Evolutionary conservation across 2,888 invertebrate species (phyloP), one percentile per base, ranked within the genome.

Genomic region (Oscheius sp.): DNA sequence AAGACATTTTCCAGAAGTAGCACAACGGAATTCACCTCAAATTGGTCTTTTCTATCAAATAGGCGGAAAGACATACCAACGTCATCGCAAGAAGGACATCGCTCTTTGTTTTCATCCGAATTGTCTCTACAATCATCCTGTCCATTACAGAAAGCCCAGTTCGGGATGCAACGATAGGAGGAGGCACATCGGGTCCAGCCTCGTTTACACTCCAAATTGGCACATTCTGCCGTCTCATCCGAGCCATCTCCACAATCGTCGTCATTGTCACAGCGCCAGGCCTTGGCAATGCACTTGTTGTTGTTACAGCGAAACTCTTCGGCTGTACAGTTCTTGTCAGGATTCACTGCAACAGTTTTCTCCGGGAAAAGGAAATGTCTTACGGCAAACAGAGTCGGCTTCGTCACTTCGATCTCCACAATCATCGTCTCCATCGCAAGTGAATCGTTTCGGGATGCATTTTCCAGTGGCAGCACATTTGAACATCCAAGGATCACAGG

Each of bases 91-190:
- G 91, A 90, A 0, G 95, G 95, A 45, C 79, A 80, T 8, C 73
- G 65, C 39, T 78, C 75, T 64, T 74, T 75, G 87, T 80, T 75
- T 52, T 98, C 97, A 86, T 98, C 97, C 31, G 94, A 94, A 69
- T 93, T 93, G 86, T 97, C 97, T 3, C 88, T 79, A 71, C 89
- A 89, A 87, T 97, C 96, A 84, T 97, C 95, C 87, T 95, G 95
- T 12, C 96, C 96, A 87, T 97, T 96, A 87, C 97, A 98, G 91
- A 96, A 94, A 74, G 96, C 89, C 96, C 96, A 97, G 88, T 94
- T 93, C 0, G 97, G 96, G 83, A 97, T 95, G 87, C 75, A 78
- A n/a, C 66, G 46, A 69, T 86, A 86, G 31, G 92, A 92, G 0
- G 94, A 93, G 0, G 95, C 94, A 88, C 97, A 98, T 17, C 78